phyloP scores from a whole-genome alignment of 2,888 invertebrate species.

The Morpho helenor region DNA sequence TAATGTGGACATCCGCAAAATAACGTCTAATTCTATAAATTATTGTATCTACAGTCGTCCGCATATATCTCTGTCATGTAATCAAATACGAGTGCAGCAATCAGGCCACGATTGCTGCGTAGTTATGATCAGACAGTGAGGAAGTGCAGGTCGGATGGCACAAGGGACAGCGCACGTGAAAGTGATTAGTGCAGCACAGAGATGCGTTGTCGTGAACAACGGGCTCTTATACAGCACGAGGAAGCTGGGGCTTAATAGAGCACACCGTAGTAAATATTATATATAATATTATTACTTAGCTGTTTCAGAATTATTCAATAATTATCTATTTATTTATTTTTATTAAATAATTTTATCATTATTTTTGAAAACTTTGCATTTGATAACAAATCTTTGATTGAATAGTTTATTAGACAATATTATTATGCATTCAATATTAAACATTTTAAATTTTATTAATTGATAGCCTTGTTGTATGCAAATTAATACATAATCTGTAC shows the following conservation, averaged over 20 bases:
- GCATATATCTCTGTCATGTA: slow-evolving; percentile 1
- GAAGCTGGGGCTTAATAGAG: slow-evolving; percentile 22
- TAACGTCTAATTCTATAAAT: background rate
- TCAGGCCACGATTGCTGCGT: slow-evolving; percentile 8
- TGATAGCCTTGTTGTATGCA: too few species aligned
- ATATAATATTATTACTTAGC: background rate
- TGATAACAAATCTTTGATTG: too few species aligned
- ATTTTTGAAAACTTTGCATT: too few species aligned
- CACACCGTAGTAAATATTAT: background rate
- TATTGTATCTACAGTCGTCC: background rate
- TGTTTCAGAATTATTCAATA: too few species aligned
- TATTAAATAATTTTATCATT: too few species aligned
- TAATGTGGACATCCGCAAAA: background rate
- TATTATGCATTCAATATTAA: too few species aligned
- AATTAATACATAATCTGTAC: too few species aligned
- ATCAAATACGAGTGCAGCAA: background rate
- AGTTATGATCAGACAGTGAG: slow-evolving; percentile 37
- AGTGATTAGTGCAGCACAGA: slow-evolving; percentile 67
- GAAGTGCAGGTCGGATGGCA: slow-evolving; percentile 53
- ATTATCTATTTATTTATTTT: too few species aligned
- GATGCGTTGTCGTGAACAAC: slow-evolving; percentile 59
- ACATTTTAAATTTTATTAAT: too few species aligned
- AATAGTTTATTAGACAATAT: too few species aligned
- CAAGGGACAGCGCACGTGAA: slow-evolving; percentile 66
- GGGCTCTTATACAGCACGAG: slow-evolving; percentile 47